Evolutionary conservation across 2,113 vertebrate species (phyloP), one percentile per base, ranked within the genome.

Genomic region (Tragelaphus buxtoni): DNA sequence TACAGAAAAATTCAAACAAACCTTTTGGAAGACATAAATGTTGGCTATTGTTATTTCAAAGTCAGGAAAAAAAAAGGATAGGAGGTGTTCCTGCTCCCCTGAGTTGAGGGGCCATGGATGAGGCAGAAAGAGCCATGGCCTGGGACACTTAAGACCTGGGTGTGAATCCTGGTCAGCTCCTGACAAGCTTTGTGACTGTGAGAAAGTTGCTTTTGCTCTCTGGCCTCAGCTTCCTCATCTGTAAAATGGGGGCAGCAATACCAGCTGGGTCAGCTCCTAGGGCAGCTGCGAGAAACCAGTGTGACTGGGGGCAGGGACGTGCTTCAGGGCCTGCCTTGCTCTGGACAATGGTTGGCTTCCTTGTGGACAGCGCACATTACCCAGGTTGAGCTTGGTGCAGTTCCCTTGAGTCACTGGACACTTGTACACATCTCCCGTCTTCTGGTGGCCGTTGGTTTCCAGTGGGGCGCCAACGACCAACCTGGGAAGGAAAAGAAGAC

Each of bases 331-430:
- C 28, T 53, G 72, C 18, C 55, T 49, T 1, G 0, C 47, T 17
- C 90, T 14, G 20, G 35, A 56, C 11, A 0, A 9, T 0, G 3
- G 39, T 0, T 35, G 76, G 35, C 69, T 60, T 49, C 8, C 0
- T 0, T 4, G 58, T 13, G 53, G 4, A 3, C n/a, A 79, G 56
- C 13, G 56, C 88, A 24, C 30, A 1, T 96, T 99, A 99, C 99
- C 99, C 98, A 99, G 98, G 98, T 99, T 99, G 98, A 99, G 99
- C 90, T 99, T 99, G 98, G 99, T 98, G 98, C 99, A 99, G 96
- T 99, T 99, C 60, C 98, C 98, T 12, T 99, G 99, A 61, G 63
- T 98, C 96, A 99, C 98, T 0, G 99, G 99, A 95, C 99, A 99
- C 98, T 99, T 99, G 98, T 99, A 99, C 92, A 99, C 98, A 2